Evolutionary conservation across 1,140 invertebrate species (phyloP).

Genomic region (Drosophila asahinai): DNA sequence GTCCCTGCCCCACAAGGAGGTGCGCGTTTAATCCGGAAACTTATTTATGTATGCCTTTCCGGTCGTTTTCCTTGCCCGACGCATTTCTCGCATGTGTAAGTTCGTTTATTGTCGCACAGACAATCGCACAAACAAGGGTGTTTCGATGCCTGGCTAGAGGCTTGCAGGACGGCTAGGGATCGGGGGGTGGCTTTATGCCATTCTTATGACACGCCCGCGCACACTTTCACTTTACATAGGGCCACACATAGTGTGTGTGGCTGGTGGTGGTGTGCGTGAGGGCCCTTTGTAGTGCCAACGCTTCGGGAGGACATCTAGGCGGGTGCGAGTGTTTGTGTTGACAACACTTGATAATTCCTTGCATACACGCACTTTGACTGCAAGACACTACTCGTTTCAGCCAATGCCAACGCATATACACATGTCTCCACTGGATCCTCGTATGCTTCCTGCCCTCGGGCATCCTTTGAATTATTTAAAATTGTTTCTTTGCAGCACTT

Average conservation of each 20-base stretch:
- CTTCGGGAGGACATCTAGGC: constrained; percentile 25
- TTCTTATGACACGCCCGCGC: constrained; percentile 78
- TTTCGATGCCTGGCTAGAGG: constrained; percentile 12
- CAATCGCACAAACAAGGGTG: constrained; percentile 51
- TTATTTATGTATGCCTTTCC: constrained; percentile 82
- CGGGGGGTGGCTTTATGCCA: constrained; percentile 34
- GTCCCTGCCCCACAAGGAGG: constrained; percentile 32
- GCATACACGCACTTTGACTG: constrained; percentile 78
- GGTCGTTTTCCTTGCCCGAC: constrained; percentile 73
- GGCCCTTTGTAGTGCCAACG: constrained; percentile 63
- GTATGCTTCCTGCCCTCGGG: constrained; percentile 12
- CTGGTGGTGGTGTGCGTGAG: constrained; percentile 12
- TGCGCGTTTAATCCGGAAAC: constrained; percentile 77
- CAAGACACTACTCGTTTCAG: constrained; percentile 35
- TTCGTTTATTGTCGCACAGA: constrained; percentile 55
- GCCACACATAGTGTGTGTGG: constrained; percentile 5
- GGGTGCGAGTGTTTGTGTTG: constrained; percentile 52
- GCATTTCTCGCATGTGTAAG: constrained; percentile 72
- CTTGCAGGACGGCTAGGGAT: not conserved
- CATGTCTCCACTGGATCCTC: constrained; percentile 60
- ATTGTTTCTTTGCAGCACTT: constrained; percentile 61
- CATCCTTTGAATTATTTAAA: constrained; percentile 77
- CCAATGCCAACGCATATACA: constrained; percentile 14
- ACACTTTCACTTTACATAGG: constrained; percentile 83
- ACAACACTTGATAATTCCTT: constrained; percentile 82